A percentile compares a stretch with the other conserved stretches of the same genome.
Conservation (phyloP, 2,113 vertebrate genomes). For the Phoenicopterus ruber region DNA sequence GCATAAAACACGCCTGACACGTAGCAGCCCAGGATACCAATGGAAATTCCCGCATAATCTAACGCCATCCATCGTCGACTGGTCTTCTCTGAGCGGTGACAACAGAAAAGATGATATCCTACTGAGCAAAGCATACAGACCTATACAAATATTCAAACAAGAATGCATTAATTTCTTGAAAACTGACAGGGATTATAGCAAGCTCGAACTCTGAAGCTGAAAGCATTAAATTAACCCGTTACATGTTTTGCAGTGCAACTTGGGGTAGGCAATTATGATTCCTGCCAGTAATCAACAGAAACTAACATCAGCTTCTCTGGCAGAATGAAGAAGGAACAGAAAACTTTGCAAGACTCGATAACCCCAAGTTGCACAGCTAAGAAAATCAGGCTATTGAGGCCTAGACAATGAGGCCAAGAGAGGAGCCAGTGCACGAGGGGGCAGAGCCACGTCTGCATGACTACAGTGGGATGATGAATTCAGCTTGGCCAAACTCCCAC, state of each 20-base stretch:
- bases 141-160: constrained; percentile 57
- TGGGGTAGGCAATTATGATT: no score
- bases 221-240: rapidly evolving
- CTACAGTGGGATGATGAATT: background rate
- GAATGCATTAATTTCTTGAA: background rate
- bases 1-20: constrained; percentile 95
- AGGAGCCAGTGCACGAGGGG: rapidly evolving
- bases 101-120: constrained; percentile 92
- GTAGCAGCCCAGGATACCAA: constrained; percentile 94
- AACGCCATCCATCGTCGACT: constrained; percentile 94
- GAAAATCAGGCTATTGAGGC: rapidly evolving
- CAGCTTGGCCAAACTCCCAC: background rate
- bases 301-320: background rate
- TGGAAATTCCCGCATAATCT: constrained; percentile 90
- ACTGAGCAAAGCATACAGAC: constrained; percentile 95
- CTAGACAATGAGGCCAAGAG: rapidly evolving
- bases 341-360: background rate
- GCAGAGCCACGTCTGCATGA: rapidly evolving
- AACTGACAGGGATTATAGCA: background rate
- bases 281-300: background rate
- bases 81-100: constrained; percentile 94
- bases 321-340: background rate
- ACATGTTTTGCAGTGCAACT: rapidly evolving
- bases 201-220: background rate
- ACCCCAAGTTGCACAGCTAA: no score